Evolutionary conservation across 2,113 vertebrate genomes (phyloP), one percentile per base, ranked within the genome.

Genomic region (Pardalotus punctatus): DNA sequence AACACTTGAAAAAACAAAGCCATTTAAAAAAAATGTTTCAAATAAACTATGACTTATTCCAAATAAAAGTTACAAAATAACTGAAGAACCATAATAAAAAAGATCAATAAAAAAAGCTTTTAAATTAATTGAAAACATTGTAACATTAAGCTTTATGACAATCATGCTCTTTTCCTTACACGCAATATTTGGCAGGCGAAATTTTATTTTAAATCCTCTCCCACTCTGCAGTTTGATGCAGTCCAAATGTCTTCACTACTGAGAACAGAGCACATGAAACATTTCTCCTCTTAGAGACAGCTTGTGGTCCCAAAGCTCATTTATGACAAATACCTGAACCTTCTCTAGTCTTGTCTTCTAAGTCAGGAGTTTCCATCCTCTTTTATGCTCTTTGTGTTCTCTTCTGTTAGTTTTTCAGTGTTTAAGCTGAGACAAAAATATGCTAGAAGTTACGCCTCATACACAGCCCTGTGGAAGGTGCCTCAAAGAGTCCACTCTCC

Each of bases 111-210:
- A 93, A 76, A 94, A 91, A 94, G 62, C 73, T 96, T 96, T 97
- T 95, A 95, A 96, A 94, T 21, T 92, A 95, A 89, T 86, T 91
- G 86, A 93, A 97, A 97, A 96, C 4, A 4, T 71, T 71, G 31
- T 95, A 88, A 88, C 53, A 50, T 83, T 93, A 92, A 91, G 33
- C 78, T 96, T 90, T 95, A 82, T 72, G 40, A 82, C 48, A 97
- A 62, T 51, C 56, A 60, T 38, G 19, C 29, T 65, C 29, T 77
- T 86, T 89, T 94, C 35, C 64, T 88, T 79, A 90, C 65, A 84
- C 0, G 0, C 20, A 73, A 16, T 47, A 47, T 95, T 92, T 91
- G 61, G 61, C 74, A 95, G 78, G 21, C 2, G 0, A 95, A 74
- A 57, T 74, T 96, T 95, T 65, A 48, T 90, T 94, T 95, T 60